A percentile compares a stretch with the other conserved stretches of the same genome.
phyloP scores from a whole-genome alignment of 2,797 vertebrate species.

The Petrocephalus schoutedeni region DNA sequence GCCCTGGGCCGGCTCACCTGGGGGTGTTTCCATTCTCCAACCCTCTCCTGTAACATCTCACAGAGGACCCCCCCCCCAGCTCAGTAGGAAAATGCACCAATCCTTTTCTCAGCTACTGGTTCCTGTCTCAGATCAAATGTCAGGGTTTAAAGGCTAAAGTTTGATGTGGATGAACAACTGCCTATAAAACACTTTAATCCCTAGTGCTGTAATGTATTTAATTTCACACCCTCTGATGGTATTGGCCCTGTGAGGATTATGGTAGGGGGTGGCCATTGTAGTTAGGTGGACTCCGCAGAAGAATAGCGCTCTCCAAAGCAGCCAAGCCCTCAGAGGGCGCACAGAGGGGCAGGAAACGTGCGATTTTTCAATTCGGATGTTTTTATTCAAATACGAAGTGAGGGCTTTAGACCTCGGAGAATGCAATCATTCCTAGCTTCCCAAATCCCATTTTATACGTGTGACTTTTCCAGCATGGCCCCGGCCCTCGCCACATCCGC shows the following conservation, averaged over 20 bases:
- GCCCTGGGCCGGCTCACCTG: not conserved
- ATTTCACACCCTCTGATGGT: conserved; percentile 90
- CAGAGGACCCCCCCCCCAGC: not conserved
- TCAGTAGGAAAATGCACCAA: conserved; percentile 46
- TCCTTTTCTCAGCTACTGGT: conserved; percentile 64
- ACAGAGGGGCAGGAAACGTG: conserved; percentile 46
- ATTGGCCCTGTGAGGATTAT: conserved; percentile 80
- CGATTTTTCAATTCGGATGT: conserved; percentile 63
- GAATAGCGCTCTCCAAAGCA: conserved; percentile 53
- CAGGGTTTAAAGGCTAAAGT: conserved; percentile 82
- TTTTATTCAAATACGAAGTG: conserved; percentile 67
- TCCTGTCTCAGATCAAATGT: conserved; percentile 85
- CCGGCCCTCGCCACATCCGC: conserved; percentile 30
- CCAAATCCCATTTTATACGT: conserved; percentile 71
- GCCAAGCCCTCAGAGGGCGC: conserved; percentile 38
- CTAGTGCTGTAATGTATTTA: conserved; percentile 91
- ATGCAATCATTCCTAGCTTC: conserved; percentile 66
- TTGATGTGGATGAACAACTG: conserved; percentile 96
- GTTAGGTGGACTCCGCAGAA: conserved; percentile 47
- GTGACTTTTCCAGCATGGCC: conserved; percentile 59
- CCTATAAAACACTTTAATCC: conserved; percentile 88
- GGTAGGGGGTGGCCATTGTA: conserved; percentile 64
- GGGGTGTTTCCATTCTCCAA: not conserved
- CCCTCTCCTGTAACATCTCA: not conserved
- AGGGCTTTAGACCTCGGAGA: conserved; percentile 56